These are phyloP conservation scores for Zaprionus ghesquierei DNA, from an alignment of 1,140 invertebrate genomes.

Conservation along the genomic window DNA sequence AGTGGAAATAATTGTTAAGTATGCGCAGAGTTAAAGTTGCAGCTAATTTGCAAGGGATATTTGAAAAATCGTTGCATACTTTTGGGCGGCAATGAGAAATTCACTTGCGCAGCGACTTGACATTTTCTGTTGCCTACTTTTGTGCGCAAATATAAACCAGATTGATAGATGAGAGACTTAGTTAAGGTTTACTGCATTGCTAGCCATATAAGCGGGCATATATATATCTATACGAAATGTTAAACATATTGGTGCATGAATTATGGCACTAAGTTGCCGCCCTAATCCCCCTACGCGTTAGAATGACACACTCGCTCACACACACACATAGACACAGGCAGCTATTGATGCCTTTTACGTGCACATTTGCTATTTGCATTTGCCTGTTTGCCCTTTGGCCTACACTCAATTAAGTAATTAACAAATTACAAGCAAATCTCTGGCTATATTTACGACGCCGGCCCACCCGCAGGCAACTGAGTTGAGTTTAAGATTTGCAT, in stretches of 20 bases:
- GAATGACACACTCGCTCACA: not conserved
- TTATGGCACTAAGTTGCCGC: not conserved
- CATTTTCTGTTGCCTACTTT: not conserved
- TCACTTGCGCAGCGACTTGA: not conserved
- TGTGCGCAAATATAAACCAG: not conserved
- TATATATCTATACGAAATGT: not conserved
- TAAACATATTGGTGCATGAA: not conserved
- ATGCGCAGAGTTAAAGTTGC: not conserved
- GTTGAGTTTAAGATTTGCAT: slow-evolving; percentile 63
- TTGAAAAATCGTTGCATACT: not conserved
- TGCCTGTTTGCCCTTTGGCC: slow-evolving; percentile 58
- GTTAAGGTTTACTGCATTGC: not conserved
- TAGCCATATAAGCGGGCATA: not conserved
- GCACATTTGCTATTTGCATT: slow-evolving; percentile 36
- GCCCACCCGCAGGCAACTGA: not conserved
- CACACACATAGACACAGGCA: not conserved
- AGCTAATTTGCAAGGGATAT: not conserved
- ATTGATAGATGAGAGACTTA: no score
- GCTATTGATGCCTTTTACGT: not conserved
- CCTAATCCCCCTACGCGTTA: not conserved
- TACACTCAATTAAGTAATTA: slow-evolving; percentile 77
- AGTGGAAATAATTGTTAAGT: not conserved
- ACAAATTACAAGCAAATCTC: slow-evolving; percentile 55
- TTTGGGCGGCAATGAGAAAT: not conserved
- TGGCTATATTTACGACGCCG: slow-evolving; percentile 5